phyloP scores from a whole-genome alignment of 2,797 vertebrate species.

The Clarias pachynema region DNA sequence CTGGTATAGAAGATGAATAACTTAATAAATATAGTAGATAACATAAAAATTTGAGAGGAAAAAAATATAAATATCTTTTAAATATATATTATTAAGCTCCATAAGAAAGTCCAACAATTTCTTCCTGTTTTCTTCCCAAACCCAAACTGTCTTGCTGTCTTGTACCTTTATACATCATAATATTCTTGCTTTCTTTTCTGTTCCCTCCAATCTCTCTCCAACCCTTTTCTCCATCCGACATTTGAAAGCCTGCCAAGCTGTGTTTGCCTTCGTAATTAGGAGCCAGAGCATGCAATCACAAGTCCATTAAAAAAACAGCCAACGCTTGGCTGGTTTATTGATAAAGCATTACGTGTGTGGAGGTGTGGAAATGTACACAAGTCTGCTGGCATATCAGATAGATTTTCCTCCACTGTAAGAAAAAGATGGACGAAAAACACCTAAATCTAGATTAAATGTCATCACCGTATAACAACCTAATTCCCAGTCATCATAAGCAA shows the following conservation, averaged over 20 bases:
- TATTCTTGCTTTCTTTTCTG: slow-evolving; percentile 37
- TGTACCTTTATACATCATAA: slow-evolving; percentile 20
- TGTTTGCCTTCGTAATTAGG: slow-evolving; percentile 79
- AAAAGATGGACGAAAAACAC: slow-evolving; percentile 43
- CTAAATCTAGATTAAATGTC: slow-evolving; percentile 71
- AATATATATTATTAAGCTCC: background rate
- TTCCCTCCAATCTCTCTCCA: slow-evolving; percentile 55
- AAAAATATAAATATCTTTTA: too few relatives aligned
- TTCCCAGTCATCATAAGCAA: slow-evolving; percentile 63
- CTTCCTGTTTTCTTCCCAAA: slow-evolving; percentile 52
- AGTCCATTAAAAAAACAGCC: slow-evolving; percentile 83
- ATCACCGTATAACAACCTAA: slow-evolving; percentile 68
- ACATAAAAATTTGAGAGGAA: too few relatives aligned
- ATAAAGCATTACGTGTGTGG: slow-evolving; percentile 80
- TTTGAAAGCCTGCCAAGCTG: slow-evolving; percentile 73
- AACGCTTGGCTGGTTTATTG: slow-evolving; percentile 80
- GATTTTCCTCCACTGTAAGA: slow-evolving; percentile 57
- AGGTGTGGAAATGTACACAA: slow-evolving; percentile 64
- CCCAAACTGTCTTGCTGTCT: background rate
- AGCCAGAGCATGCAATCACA: slow-evolving; percentile 72
- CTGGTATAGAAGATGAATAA: too few relatives aligned
- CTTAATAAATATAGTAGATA: too few relatives aligned
- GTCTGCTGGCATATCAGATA: slow-evolving; percentile 70
- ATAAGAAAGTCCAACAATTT: background rate
- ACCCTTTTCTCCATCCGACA: slow-evolving; percentile 48